Evolutionary conservation across 2,797 vertebrate genomes (phyloP).

Genomic region (Peromyscus attwateri): DNA sequence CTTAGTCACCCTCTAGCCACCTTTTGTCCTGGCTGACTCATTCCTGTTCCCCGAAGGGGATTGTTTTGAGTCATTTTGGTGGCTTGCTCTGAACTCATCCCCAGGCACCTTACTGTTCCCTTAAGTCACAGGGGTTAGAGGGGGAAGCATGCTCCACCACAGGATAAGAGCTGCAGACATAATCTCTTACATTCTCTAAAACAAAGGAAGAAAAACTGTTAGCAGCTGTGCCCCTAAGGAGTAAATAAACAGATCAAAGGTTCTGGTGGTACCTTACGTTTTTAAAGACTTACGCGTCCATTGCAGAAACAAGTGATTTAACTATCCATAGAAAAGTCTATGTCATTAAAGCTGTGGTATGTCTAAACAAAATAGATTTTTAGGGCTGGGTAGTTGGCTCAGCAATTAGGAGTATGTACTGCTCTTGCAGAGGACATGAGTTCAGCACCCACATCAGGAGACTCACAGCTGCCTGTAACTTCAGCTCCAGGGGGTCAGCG

Average conservation of each 20-base stretch:
- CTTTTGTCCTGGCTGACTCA: slow-evolving; percentile 54
- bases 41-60: neutral
- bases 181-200: neutral
- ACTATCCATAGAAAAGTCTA: neutral
- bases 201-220: neutral
- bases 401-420: neutral
- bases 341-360: neutral
- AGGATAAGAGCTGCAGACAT: neutral
- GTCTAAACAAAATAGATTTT: neutral
- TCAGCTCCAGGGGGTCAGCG: neutral
- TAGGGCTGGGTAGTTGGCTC: neutral
- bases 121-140: neutral
- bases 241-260: neutral
- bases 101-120: neutral
- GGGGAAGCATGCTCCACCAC: neutral
- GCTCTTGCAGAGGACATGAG: neutral
- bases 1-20: neutral
- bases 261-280: neutral
- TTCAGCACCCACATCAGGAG: neutral
- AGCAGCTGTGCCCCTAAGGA: neutral
- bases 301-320: neutral
- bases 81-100: slow-evolving; percentile 55
- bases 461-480: neutral
- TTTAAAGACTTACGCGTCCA: neutral
- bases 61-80: slow-evolving; percentile 40